Base-by-base conservation (phyloP, 2,113 vertebrate species). In the Felis catus region DNA sequence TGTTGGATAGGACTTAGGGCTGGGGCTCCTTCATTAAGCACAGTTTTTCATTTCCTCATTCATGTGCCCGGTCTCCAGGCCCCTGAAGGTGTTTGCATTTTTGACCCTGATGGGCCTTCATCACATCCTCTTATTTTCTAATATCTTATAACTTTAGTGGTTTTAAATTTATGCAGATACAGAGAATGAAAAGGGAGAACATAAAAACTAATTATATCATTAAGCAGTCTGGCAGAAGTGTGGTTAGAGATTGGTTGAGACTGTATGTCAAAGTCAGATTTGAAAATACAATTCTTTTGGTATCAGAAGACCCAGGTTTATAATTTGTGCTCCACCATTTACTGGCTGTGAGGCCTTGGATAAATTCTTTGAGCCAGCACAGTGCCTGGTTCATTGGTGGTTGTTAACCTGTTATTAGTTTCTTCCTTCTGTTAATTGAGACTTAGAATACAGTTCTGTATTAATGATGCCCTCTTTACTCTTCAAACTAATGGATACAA, bases 1-100 rank as follows among this genome's bases (percentile, higher is more conserved):
- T 25, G 27, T 31, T 14, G 63, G 16, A 14, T 41, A 39, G 29
- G 29, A 15, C 9, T 0, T 7, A 12, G 53, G 12, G 3, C 36
- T 29, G 14, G 31, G 3, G 5, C 7, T 12, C 25, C 51, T 51
- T 2, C 0, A 0, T 21, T n/a, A 25, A 10, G 36, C 27, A 3
- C 9, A 0, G 48, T 3, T 16, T 78, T 45, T 7, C 55, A 3
- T 19, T 41, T 81, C 41, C 33, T 25, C 19, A 15, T 33, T 61
- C 18, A n/a, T 29, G 8, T 58, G 31, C 81, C 19, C 7, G 10
- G 9, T 68, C 45, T 63, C 83, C 68, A 92, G 51, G 11, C 19
- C 21, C 29, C 41, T 15, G 36, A 89, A n/a, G 27, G 5, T 45
- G 13, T 79, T 82, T 78, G 27, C 48, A 65, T 0, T 92, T 91